Evolutionary conservation across 2,888 invertebrate species (phyloP).

Genomic region (Cephus sareptanus): DNA sequence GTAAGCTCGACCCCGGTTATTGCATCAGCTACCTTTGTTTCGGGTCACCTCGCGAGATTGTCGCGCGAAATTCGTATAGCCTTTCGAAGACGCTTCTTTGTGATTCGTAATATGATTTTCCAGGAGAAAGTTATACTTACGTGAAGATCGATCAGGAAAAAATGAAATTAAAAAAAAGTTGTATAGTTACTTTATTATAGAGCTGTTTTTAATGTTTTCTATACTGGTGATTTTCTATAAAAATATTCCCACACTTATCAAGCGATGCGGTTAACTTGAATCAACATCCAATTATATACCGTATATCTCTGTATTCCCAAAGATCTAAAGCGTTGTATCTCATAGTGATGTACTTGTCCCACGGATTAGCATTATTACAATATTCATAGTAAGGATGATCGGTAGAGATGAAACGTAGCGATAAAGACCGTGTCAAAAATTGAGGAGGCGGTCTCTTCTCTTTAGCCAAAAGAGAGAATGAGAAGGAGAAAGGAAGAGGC

Average conservation of each 20-base stretch:
- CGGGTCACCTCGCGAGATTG: not conserved
- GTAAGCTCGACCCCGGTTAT: not conserved
- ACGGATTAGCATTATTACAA: constrained; percentile 60
- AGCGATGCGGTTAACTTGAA: not conserved
- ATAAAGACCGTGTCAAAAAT: constrained; percentile 62
- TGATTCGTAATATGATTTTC: no score
- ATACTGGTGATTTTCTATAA: not conserved
- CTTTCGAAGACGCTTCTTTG: not conserved
- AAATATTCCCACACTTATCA: not conserved
- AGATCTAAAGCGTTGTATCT: not conserved
- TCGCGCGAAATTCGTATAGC: not conserved
- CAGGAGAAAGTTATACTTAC: no score
- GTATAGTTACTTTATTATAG: not conserved
- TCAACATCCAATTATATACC: not conserved
- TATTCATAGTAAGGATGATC: constrained; percentile 63
- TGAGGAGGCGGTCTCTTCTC: constrained; percentile 60
- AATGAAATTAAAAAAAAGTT: not conserved
- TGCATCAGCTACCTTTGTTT: not conserved
- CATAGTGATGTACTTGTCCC: not conserved
- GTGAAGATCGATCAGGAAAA: not conserved
- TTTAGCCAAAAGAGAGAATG: not conserved
- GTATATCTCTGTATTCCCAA: not conserved
- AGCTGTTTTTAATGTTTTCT: not conserved
- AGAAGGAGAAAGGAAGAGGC: not conserved
- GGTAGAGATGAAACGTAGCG: constrained; percentile 57